phyloP scores from a whole-genome alignment of 92 coral and sea anemone genomes.

The Porites evermanni region DNA sequence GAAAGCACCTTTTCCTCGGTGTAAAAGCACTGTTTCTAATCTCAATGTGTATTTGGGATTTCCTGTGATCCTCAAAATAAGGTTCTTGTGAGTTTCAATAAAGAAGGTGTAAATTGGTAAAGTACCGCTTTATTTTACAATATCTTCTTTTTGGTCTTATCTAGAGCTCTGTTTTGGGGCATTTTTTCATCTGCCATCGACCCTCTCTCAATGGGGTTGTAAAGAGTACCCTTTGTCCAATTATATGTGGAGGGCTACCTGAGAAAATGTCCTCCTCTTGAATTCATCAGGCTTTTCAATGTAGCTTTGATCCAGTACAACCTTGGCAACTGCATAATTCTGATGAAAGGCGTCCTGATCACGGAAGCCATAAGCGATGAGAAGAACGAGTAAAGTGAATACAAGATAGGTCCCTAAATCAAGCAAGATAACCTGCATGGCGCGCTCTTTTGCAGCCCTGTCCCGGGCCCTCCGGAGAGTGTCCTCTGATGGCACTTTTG shows the following conservation, averaged over 20 bases:
- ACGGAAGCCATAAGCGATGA: constrained; percentile 89
- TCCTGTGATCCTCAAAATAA: too few species aligned
- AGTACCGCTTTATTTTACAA: too few species aligned
- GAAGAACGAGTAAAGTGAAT: constrained; percentile 71
- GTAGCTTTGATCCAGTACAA: constrained; percentile 44
- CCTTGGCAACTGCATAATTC: constrained; percentile 68
- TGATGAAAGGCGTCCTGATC: constrained; percentile 77
- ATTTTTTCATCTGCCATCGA: not conserved
- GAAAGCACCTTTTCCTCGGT: too few species aligned
- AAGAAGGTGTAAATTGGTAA: too few species aligned
- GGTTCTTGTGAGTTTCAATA: too few species aligned
- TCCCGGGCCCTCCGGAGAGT: constrained; percentile 77
- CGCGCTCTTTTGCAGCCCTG: constrained; percentile 74
- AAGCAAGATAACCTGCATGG: constrained; percentile 78
- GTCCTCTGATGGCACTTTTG: constrained; percentile 71
- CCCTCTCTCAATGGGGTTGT: not conserved
- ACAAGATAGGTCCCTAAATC: constrained; percentile 72
- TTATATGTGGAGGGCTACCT: constrained; percentile 50
- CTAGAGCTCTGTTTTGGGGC: not conserved
- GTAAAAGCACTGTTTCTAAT: too few species aligned
- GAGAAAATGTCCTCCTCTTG: constrained; percentile 48
- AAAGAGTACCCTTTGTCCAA: not conserved
- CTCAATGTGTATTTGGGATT: too few species aligned
- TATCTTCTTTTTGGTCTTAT: too few species aligned
- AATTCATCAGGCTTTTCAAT: constrained; percentile 20